Percentiles rank a stretch among this genome's conserved stretches.
Evolutionary conservation across 2,888 invertebrate species (phyloP).

Genomic region (Cyclophora punctaria): DNA sequence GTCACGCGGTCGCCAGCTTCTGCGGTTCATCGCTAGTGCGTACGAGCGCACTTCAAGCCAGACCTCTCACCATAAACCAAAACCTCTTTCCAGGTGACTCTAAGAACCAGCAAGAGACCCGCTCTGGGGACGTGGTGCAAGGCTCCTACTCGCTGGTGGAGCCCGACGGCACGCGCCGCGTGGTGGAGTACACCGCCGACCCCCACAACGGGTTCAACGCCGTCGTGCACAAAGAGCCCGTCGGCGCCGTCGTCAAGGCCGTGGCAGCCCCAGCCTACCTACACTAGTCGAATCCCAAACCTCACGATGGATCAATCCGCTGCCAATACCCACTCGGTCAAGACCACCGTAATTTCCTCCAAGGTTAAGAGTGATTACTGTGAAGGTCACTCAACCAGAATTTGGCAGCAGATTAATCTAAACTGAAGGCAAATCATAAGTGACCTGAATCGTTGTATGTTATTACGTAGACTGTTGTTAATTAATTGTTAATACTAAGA

Average conservation of each 20-base stretch:
- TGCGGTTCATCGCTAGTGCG: too few species aligned
- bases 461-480: slow-evolving; percentile 40
- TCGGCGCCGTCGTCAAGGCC: slow-evolving; percentile 62
- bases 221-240: slow-evolving; percentile 77
- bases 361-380: background rate
- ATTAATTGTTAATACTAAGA: slow-evolving; percentile 57
- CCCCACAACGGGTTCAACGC: slow-evolving; percentile 81
- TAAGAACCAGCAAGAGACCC: slow-evolving; percentile 67
- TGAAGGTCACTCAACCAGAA: background rate
- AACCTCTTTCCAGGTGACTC: slow-evolving; percentile 48
- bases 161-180: slow-evolving; percentile 77
- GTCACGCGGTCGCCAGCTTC: too few species aligned
- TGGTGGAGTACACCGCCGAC: slow-evolving; percentile 79
- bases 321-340: background rate
- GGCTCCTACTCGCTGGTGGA: slow-evolving; percentile 78
- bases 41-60: background rate
- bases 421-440: slow-evolving; percentile 27
- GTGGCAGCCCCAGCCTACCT: slow-evolving; percentile 45
- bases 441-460: slow-evolving; percentile 47
- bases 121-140: slow-evolving; percentile 79
- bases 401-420: slow-evolving; percentile 24
- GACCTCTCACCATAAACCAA: background rate
- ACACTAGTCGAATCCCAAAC: slow-evolving; percentile 34
- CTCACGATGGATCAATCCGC: background rate
- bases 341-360: background rate